Percentiles rank a stretch among this genome's conserved stretches.
Evolutionary conservation across 2,113 vertebrate genomes (phyloP).

Genomic region (Ursus arctos): DNA sequence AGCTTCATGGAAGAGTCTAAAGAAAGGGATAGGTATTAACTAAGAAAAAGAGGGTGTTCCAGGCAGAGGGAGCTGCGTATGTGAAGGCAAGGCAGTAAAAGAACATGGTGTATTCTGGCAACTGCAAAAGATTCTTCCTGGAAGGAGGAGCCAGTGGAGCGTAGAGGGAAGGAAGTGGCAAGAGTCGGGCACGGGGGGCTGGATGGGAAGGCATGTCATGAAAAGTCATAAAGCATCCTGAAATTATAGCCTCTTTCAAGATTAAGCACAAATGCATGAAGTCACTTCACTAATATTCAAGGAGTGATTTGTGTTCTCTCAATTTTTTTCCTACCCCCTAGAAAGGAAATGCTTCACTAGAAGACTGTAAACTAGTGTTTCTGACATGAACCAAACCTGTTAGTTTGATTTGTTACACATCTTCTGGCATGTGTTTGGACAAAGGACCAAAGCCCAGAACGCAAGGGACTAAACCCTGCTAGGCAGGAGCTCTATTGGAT

Average conservation of each 20-base stretch:
- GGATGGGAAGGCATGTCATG: neutral
- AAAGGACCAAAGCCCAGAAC: constrained; percentile 32
- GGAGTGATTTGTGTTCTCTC: constrained; percentile 34
- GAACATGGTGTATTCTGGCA: neutral
- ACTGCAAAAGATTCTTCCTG: neutral
- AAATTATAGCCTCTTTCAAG: neutral
- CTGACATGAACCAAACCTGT: neutral
- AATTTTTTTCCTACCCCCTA: neutral
- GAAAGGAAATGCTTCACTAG: constrained; percentile 35
- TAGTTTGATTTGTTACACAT: constrained; percentile 45
- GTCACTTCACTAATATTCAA: constrained; percentile 37
- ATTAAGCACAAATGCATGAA: constrained; percentile 33
- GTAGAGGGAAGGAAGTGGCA: neutral
- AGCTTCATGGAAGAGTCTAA: neutral
- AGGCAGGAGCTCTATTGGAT: neutral
- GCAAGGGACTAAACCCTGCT: constrained; percentile 31
- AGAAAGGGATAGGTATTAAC: neutral
- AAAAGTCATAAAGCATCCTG: neutral
- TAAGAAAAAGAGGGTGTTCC: neutral
- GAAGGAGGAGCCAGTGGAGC: neutral
- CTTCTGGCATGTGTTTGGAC: neutral
- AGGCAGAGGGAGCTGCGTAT: neutral
- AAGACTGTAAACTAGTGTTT: constrained; percentile 55
- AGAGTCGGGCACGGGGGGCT: neutral
- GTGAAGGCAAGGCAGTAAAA: neutral